Evolutionary conservation across 2,888 invertebrate genomes (phyloP).

Genomic region (Ophioninae sp.): DNA sequence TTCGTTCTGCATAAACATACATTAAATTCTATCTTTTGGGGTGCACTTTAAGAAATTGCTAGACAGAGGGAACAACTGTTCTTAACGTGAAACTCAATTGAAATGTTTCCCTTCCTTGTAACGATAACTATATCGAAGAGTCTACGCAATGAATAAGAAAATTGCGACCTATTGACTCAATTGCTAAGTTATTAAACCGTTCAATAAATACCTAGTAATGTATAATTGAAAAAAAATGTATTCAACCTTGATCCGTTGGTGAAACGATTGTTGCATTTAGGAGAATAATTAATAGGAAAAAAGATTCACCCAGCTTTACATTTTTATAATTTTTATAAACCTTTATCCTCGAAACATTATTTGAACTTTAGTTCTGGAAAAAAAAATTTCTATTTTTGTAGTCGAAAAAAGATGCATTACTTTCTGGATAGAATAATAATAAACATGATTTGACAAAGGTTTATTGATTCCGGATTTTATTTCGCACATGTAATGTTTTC

Average conservation of each 20-base stretch:
- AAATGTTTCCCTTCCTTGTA: background rate
- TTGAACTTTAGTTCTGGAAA: too few relatives aligned
- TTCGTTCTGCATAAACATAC: background rate
- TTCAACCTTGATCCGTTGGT: background rate
- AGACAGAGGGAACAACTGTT: background rate
- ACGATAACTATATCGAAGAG: background rate
- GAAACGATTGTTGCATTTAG: too few relatives aligned
- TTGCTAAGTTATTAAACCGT: background rate
- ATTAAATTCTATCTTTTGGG: background rate
- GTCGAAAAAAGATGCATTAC: too few relatives aligned
- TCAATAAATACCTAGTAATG: background rate
- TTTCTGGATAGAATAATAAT: too few relatives aligned
- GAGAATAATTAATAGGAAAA: too few relatives aligned
- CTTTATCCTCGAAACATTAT: too few relatives aligned
- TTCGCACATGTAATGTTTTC: too few relatives aligned
- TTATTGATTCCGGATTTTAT: too few relatives aligned
- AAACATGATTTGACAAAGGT: too few relatives aligned
- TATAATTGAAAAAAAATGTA: background rate
- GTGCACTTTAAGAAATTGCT: slow-evolving; percentile 9
- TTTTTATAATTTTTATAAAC: too few relatives aligned
- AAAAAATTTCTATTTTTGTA: too few relatives aligned
- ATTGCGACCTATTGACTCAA: background rate
- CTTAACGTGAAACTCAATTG: background rate
- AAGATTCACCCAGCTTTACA: too few relatives aligned
- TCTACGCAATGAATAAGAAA: background rate